Evolutionary conservation across 2,113 vertebrate species (phyloP), one percentile per base, ranked within the genome.

Genomic region (Condylura cristata): DNA sequence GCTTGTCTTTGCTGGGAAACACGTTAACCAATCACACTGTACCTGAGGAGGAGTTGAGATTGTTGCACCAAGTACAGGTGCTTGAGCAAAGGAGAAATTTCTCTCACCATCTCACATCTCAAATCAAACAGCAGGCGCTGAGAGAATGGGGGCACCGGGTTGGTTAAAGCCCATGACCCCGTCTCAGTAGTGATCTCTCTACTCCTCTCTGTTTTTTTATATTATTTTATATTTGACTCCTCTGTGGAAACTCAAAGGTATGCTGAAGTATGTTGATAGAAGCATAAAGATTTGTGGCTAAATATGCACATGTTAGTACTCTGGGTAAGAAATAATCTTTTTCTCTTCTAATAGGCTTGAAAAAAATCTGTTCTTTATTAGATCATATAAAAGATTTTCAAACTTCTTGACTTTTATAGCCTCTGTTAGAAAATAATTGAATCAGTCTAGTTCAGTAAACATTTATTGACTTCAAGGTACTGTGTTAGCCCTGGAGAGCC

Each of bases 391-490:
- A 83, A 81, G 39, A 94, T 82, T 95, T 94, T 87, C 53, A 92
- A 93, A 91, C 65, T 87, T 95, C 75, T 84, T 61, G 53, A 96
- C 46, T 96, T 96, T 91, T 91, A 86, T 56, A 61, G 61, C 61
- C 75, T 65, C 71, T 78, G 63, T 95, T 96, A 75, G 95, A 90
- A 94, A 93, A 92, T 78, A 94, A 93, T 87, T 86, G 92, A 91
- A 68, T 84, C 53, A 71, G 75, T 93, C 44, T 87, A 87, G 75
- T 91, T 96, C 60, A 84, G 65, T 83, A 84, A 94, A 89, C 80
- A 71, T 66, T 94, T 76, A 86, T 89, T 86, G 87, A 65, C 86
- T 79, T 14, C 30, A 82, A 60, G 86, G 74, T 79, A 34, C 93
- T 95, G 26, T 58, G 76, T 84, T 93, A 63, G 46, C 46, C 71